These are phyloP conservation scores for Apis florea DNA, from an alignment of 1,140 invertebrate genomes.

Conservation along the genomic window DNA sequence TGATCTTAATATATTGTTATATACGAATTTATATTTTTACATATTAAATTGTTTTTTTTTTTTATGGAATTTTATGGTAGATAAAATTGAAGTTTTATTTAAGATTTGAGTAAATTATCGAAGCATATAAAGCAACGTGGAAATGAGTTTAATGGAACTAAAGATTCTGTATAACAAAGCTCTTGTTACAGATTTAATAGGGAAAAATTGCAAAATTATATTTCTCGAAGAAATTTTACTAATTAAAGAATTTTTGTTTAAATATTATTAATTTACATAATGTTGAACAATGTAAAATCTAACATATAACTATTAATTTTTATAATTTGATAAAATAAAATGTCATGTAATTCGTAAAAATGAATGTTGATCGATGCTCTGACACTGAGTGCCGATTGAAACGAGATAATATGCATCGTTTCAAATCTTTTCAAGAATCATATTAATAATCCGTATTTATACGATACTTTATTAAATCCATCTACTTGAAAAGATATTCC, in stretches of 20 bases:
- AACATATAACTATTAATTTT: too few relatives aligned
- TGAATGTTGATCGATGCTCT: not conserved
- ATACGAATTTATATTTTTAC: not conserved
- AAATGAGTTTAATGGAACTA: not conserved
- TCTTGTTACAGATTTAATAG: not conserved
- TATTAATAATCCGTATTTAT: not conserved
- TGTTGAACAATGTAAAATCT: too few relatives aligned
- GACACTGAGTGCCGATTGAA: not conserved
- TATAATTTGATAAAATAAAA: too few relatives aligned
- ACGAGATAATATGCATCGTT: not conserved
- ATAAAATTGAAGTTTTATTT: not conserved
- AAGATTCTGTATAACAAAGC: not conserved
- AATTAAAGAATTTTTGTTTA: too few relatives aligned
- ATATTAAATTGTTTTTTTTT: not conserved
- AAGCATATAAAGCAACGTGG: not conserved
- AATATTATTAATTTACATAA: too few relatives aligned
- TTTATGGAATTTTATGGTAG: not conserved
- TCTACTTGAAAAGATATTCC: not conserved
- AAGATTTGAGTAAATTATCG: conserved; percentile 1
- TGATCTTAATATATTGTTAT: too few relatives aligned
- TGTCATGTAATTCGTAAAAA: not conserved
- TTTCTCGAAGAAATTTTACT: too few relatives aligned
- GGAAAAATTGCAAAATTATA: too few relatives aligned
- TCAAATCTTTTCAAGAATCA: not conserved
- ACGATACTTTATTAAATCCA: not conserved